A percentile compares a stretch with the other conserved stretches of the same genome.
Evolutionary conservation across 2,797 vertebrate genomes (phyloP).

Genomic region (Heliangelus exortis): DNA sequence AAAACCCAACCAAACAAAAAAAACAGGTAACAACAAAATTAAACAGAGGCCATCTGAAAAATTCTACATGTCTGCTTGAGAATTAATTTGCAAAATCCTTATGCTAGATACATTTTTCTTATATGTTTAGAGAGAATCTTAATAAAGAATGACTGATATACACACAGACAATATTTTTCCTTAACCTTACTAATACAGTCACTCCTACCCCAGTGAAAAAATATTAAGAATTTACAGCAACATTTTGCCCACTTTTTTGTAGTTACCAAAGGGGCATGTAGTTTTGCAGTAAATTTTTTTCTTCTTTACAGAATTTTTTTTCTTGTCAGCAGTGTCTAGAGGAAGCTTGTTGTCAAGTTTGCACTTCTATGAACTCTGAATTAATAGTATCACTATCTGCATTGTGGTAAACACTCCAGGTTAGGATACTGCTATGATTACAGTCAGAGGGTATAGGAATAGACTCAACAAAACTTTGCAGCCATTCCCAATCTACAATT

Average conservation of each 20-base stretch:
- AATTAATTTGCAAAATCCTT: neutral
- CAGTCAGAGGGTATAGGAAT: neutral
- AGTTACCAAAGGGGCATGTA: neutral
- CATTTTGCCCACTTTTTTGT: neutral
- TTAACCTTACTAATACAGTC: neutral
- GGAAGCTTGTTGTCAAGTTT: neutral
- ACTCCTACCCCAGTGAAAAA: neutral
- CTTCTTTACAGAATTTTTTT: neutral
- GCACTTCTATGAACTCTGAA: neutral
- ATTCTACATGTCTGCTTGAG: neutral
- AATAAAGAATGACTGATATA: neutral
- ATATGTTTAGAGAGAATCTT: neutral
- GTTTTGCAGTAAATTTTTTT: neutral
- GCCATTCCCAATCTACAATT: neutral
- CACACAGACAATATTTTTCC: neutral
- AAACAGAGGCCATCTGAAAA: neutral
- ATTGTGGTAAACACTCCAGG: neutral
- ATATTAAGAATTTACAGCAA: neutral
- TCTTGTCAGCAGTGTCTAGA: neutral
- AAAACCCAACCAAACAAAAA: neutral
- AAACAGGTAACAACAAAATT: neutral
- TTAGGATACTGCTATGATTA: neutral
- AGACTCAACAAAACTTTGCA: neutral
- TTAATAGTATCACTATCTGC: neutral
- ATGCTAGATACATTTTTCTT: neutral